Evolutionary conservation across 2,113 vertebrate species (phyloP).

Genomic region (Tylochromis polylepis): DNA sequence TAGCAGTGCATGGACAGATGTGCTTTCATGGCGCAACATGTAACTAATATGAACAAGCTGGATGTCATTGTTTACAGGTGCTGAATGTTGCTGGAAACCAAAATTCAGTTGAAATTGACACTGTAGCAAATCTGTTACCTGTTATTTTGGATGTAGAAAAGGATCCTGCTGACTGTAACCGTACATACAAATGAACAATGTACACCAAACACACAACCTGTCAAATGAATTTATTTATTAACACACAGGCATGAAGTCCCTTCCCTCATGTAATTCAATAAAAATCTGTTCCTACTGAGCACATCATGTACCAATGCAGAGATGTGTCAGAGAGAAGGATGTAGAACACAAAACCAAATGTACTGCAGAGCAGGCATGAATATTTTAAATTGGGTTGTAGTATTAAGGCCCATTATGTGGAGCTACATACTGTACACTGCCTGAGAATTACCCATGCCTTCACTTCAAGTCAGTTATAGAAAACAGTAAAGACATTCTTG

Average conservation of each 20-base stretch:
- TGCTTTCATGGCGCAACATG: not conserved
- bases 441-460: not conserved
- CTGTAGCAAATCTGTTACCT: not conserved
- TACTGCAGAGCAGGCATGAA: not conserved
- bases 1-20: fast-evolving
- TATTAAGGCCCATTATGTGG: not conserved
- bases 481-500: not conserved
- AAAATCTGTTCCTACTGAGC: fast-evolving
- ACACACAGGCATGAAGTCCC: not conserved
- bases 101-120: no score
- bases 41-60: fast-evolving
- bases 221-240: not conserved
- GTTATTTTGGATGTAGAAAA: not conserved
- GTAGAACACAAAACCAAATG: not conserved
- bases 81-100: no score
- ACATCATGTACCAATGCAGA: not conserved
- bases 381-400: not conserved
- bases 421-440: not conserved
- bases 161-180: not conserved
- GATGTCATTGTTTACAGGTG: not conserved
- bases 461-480: not conserved
- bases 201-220: not conserved
- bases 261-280: not conserved
- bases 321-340: not conserved
- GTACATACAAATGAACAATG: not conserved